phyloP scores from a whole-genome alignment of 2,888 invertebrate species.

The Cheilosia variabilis region DNA sequence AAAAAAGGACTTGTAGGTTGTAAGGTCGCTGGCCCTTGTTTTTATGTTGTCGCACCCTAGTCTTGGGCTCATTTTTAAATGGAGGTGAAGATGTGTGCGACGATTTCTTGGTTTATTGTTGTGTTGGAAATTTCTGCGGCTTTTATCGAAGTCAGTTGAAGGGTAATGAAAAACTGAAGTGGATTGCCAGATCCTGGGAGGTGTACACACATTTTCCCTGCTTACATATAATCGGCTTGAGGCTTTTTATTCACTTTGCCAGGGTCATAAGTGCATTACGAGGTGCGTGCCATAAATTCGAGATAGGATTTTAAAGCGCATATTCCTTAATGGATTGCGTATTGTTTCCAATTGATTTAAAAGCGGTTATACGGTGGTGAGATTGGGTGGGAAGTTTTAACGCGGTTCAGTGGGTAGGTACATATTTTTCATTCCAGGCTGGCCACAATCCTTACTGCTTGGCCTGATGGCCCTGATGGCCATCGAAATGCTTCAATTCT shows the following conservation, averaged over 20 bases:
- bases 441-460: no score
- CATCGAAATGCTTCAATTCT: no score
- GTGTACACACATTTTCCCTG: no score
- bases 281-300: constrained; percentile 31
- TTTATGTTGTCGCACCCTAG: constrained; percentile 21
- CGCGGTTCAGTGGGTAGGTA: no score
- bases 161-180: constrained; percentile 60
- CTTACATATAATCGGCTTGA: constrained; percentile 21
- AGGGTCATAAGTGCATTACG: constrained; percentile 29
- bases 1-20: not conserved
- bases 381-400: no score
- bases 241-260: constrained; percentile 55
- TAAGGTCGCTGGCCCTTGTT: not conserved
- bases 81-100: constrained; percentile 21
- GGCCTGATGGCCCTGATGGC: no score
- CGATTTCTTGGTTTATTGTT: constrained; percentile 27
- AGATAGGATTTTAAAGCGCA: not conserved
- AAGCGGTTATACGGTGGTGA: no score
- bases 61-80: constrained; percentile 28
- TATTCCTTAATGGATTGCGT: not conserved
- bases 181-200: constrained; percentile 1
- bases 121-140: constrained; percentile 30
- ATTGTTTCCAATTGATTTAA: no score
- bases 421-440: no score
- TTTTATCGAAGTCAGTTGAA: constrained; percentile 59